A percentile compares a stretch with the other conserved stretches of the same genome.
Conservation (phyloP, 2,113 vertebrate species). For the Pelecanus crispus region DNA sequence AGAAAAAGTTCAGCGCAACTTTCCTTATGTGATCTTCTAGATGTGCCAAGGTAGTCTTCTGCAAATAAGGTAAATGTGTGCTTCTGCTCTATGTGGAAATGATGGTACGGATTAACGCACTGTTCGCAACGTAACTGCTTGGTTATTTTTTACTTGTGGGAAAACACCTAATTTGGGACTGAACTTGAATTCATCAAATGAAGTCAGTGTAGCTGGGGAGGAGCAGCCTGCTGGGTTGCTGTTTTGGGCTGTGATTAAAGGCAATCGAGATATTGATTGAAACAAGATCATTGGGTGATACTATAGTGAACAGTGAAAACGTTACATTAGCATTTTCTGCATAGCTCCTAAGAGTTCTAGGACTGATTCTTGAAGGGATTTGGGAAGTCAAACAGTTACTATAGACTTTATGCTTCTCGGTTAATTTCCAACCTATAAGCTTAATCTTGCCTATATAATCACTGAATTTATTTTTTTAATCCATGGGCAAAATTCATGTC, state of each 20-base stretch:
- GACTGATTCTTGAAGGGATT: neutral
- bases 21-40: neutral
- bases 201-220: neutral
- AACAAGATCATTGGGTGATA: neutral
- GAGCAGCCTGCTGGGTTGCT: neutral
- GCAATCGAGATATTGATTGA: rapidly evolving
- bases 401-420: neutral
- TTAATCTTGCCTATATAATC: neutral
- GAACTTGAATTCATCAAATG: neutral
- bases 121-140: neutral
- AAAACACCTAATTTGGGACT: neutral
- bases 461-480: neutral
- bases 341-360: neutral
- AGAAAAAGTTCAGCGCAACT: neutral
- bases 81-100: neutral
- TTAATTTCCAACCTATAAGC: neutral
- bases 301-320: neutral
- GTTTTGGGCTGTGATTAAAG: neutral
- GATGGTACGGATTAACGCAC: neutral
- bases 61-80: too few relatives aligned
- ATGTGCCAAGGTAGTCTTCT: neutral
- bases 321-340: neutral
- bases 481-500: neutral
- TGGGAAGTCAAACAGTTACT: neutral
- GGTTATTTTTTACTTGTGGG: neutral